Conservation (phyloP, 2,113 vertebrate genomes). For the Antechinus flavipes region DNA sequence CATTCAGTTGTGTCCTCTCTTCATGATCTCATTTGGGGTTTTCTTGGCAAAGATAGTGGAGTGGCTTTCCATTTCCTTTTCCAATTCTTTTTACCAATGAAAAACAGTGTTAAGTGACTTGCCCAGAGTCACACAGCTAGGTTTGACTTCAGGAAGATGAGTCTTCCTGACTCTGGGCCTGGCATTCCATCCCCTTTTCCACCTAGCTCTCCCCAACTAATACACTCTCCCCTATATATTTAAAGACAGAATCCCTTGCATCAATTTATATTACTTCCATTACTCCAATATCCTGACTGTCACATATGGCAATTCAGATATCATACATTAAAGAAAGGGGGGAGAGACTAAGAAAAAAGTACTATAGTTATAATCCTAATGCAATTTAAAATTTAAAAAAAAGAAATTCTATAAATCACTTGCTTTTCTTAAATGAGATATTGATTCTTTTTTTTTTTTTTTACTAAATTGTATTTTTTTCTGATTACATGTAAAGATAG, state of each 20-base stretch:
- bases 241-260: neutral
- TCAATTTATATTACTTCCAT: neutral
- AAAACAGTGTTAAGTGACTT: neutral
- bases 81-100: neutral
- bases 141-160: neutral
- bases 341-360: neutral
- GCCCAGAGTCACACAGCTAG: neutral
- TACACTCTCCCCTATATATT: neutral
- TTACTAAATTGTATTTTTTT: too few relatives aligned
- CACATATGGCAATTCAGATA: neutral
- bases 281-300: neutral
- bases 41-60: neutral
- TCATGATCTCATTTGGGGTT: neutral
- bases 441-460: neutral
- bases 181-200: too few relatives aligned
- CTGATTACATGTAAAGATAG: too few relatives aligned
- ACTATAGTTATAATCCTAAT: constrained; percentile 11
- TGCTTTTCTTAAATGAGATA: constrained; percentile 32
- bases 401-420: constrained; percentile 19
- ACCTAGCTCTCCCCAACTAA: neutral
- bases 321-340: neutral
- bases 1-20: too few relatives aligned
- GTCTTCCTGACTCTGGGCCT: neutral
- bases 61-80: neutral
- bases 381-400: neutral